phyloP scores from a whole-genome alignment of 2,888 invertebrate genomes.

The Ectemnius lituratus region DNA sequence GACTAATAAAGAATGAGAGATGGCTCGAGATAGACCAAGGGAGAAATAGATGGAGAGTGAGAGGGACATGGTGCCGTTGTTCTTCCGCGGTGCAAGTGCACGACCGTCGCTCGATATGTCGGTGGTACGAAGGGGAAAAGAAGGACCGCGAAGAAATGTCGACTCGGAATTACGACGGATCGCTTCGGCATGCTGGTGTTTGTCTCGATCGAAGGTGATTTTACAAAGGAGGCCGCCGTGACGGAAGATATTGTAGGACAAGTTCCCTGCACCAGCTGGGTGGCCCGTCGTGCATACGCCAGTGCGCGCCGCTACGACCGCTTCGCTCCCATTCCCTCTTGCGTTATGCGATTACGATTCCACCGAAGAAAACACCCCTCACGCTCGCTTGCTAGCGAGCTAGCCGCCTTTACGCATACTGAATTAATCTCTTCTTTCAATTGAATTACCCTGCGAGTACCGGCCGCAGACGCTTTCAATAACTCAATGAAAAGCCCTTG shows the following conservation, averaged over 20 bases:
- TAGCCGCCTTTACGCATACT: too few relatives aligned
- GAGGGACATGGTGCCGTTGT: conserved; percentile 27
- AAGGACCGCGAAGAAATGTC: conserved; percentile 37
- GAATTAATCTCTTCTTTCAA: conserved; percentile 10
- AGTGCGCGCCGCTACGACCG: conserved; percentile 25
- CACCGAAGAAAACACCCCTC: conserved; percentile 24
- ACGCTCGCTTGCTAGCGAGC: background rate
- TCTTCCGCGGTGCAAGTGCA: conserved; percentile 41
- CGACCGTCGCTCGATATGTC: conserved; percentile 28
- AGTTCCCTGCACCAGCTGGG: conserved; percentile 73
- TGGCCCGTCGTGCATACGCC: conserved; percentile 65
- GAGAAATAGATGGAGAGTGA: conserved; percentile 38
- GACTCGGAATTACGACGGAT: conserved; percentile 62
- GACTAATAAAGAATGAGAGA: too few relatives aligned
- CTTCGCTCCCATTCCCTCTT: conserved; percentile 41
- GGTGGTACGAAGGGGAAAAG: conserved; percentile 1
- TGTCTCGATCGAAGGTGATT: conserved; percentile 72
- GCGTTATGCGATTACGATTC: conserved; percentile 38
- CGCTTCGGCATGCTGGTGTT: conserved; percentile 60
- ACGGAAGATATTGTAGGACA: conserved; percentile 77
- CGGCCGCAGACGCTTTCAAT: too few relatives aligned
- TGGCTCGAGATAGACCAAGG: too few relatives aligned
- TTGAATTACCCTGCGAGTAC: conserved; percentile 21
- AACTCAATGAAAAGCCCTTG: too few relatives aligned
- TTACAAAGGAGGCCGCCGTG: conserved; percentile 76